Conservation (phyloP, 2,888 invertebrate genomes). For the Euplagia quadripunctaria region DNA sequence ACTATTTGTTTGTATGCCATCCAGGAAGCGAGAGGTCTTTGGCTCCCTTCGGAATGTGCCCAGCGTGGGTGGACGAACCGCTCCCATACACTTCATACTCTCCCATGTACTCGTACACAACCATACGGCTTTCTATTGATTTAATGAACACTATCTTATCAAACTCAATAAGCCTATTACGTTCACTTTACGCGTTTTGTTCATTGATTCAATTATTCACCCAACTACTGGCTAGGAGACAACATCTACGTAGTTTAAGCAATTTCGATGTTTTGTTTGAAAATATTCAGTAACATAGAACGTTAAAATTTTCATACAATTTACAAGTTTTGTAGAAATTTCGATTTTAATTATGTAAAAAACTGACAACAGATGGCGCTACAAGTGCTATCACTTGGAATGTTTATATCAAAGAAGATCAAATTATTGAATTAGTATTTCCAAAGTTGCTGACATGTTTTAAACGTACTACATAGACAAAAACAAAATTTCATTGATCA, state of each 20-base stretch:
- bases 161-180: constrained; percentile 79
- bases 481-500: neutral
- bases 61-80: constrained; percentile 72
- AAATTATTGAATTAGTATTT: neutral
- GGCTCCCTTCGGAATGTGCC: constrained; percentile 83
- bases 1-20: constrained; percentile 71
- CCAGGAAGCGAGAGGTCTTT: constrained; percentile 85
- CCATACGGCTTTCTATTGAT: constrained; percentile 83
- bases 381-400: constrained; percentile 23
- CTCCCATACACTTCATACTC: constrained; percentile 58
- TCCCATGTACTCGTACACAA: constrained; percentile 66
- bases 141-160: constrained; percentile 85
- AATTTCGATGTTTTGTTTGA: constrained; percentile 32
- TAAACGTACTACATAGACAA: neutral
- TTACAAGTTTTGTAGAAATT: constrained; percentile 37
- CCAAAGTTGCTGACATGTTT: neutral
- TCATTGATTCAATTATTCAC: constrained; percentile 55
- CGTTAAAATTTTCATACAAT: constrained; percentile 29
- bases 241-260: constrained; percentile 21
- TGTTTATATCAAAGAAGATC: neutral
- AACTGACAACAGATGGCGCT: constrained; percentile 61
- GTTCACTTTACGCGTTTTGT: constrained; percentile 67
- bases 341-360: constrained; percentile 31
- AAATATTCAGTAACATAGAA: constrained; percentile 35
- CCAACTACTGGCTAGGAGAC: constrained; percentile 31